Base-by-base conservation (phyloP, 2,113 vertebrate species). In the Halichoerus grypus region DNA sequence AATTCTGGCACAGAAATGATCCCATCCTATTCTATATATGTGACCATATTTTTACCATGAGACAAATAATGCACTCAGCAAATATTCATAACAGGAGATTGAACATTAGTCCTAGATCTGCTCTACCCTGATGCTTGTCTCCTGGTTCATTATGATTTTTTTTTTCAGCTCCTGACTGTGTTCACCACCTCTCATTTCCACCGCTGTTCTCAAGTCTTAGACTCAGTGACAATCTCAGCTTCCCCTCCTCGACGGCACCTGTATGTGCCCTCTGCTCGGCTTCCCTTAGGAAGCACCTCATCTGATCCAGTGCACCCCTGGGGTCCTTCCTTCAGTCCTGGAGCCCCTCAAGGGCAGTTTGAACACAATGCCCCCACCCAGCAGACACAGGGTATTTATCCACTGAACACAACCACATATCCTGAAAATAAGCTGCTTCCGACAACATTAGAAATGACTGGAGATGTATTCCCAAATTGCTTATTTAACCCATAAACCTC, bases 341-440 rank as follows among this genome's bases (percentile, higher is more conserved):
- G 42, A 84, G 77, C 1, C 49, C 22, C 63, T 76, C 67, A 12
- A 9, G 15, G 46, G 13, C 9, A 67, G 2, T 12, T 5, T 28
- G 63, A 91, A 80, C 15, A 18, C 53, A 26, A 16, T 0, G 4
- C 9, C 14, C 15, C 15, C 5, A 39, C 1, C 36, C n/a, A 33
- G n/a, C 1, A 72, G 57, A 85, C 31, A 55, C 14, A 39, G 36
- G 13, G 24, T 46, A 2, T 61, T 39, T n/a, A 49, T 14, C 46
- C 83, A 87, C 49, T 87, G 94, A 86, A 88, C 55, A 85, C 39
- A 91, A 59, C 5, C 24, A 26, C 9, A 63, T 42, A 21, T 31
- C 21, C 33, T 80, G 53, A 88, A 87, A 92, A 92, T 55, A 65
- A 84, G 39, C 59, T 42, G 39, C 46, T n/a, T 94, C 49, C 46